phyloP scores from a whole-genome alignment of 2,888 invertebrate species.

The Synergus japonicus region DNA sequence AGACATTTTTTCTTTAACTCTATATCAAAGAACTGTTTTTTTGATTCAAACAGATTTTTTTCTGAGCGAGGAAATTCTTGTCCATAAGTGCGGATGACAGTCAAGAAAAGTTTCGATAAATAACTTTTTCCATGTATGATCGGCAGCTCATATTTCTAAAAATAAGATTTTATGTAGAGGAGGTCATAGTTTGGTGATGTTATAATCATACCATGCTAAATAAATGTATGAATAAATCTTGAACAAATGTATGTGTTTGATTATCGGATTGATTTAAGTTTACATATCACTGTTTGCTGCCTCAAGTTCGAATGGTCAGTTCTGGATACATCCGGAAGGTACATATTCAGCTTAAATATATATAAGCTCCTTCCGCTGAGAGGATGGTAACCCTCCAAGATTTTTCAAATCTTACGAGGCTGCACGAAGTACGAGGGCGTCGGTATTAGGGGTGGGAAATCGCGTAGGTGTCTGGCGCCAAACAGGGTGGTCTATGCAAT shows the following conservation, averaged over 20 bases:
- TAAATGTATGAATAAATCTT: neutral
- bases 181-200: no score
- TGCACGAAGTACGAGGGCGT: slow-evolving; percentile 15
- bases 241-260: slow-evolving; percentile 1
- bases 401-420: slow-evolving; percentile 22
- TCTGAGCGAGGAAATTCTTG: no score
- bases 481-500: slow-evolving; percentile 16
- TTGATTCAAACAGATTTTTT: no score
- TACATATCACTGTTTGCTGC: slow-evolving; percentile 2
- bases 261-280: slow-evolving; percentile 1
- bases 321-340: slow-evolving; percentile 11
- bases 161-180: no score
- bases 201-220: neutral
- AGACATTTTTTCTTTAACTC: no score
- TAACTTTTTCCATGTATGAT: no score
- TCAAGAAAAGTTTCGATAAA: no score
- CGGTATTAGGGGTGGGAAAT: neutral
- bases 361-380: slow-evolving; percentile 15
- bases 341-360: slow-evolving; percentile 13
- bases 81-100: no score
- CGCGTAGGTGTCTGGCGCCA: slow-evolving; percentile 38
- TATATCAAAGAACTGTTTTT: no score
- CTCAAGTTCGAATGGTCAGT: slow-evolving; percentile 6
- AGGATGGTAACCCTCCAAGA: neutral
- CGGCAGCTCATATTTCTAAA: no score